Evolutionary conservation across 2,888 invertebrate genomes (phyloP), one percentile per base, ranked within the genome.

Genomic region (Lysandra coridon): DNA sequence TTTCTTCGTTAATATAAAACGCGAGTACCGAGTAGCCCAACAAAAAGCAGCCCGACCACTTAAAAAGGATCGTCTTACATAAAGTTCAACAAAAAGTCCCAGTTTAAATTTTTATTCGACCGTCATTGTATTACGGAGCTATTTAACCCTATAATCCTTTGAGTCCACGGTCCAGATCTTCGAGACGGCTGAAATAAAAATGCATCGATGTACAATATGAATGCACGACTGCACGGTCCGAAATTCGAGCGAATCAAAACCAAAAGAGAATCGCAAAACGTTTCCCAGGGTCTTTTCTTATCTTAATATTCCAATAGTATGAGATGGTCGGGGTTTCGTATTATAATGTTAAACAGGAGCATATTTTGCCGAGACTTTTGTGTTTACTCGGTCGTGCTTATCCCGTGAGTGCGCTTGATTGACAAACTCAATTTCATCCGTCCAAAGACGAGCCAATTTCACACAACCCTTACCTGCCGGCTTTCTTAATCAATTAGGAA

Each of bases 191-290:
- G 64, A 75, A 79, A 79, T 79, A 75, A 79, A 75, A 79, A 49
- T 79, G 79, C 79, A 79, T 75, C 49, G 79, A 75, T 75, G 79
- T 75, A 79, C 79, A 79, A 79, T 79, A 79, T 75, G 75, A 79
- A 75, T 75, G 79, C 79, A 75, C 79, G 79, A 79, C 4, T 79
- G 79, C 75, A n/a, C 79, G 14, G 62, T 62, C 49, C 75, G 75
- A 75, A 74, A 75, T 64, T 79, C 62, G 12, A 62, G 37, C 73
- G 73, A 79, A 74, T 73, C 78, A 17, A 57, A 79, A 79, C 79
- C 75, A 62, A 75, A 62, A 49, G 74, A 60, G 64, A 75, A 75
- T 79, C 62, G 30, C 74, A 79, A 75, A 75, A 76, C 53, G 75
- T 37, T 79, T 75, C 75, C 75, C 37, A 76, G 75, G 64, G 14